Evolutionary conservation across 2,113 vertebrate genomes (phyloP), one percentile per base, ranked within the genome.

Genomic region (Rhea americana): DNA sequence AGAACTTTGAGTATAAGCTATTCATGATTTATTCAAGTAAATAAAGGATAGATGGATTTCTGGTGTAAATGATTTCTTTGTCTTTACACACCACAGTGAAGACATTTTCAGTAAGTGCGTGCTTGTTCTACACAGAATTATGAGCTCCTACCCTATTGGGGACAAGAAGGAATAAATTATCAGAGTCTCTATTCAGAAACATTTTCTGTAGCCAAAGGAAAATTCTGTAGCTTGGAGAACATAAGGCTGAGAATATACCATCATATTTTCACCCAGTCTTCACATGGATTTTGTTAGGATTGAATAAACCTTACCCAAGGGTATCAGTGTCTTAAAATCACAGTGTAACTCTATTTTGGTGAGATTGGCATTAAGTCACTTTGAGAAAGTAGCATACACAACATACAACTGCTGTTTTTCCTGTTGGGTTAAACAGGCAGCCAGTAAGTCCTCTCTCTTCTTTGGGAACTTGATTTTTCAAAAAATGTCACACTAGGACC

Each of bases 171-270:
- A 90, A 74, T 11, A 78, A 70, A 70, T 66, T 82, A 43, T 74
- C 70, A 21, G 41, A 63, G 17, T 68, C 45, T 32, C 21, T 77
- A 59, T 59, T 85, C 0, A 0, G 71, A 76, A 93, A 56, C 8
- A 22, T 28, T 4, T 65, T 85, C 68, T 61, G 32, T 39, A 74
- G 82, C 39, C 45, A 73, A 32, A 73, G 68, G 26, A 24, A 74
- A 87, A 77, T 35, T 71, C 58, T 74, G 39, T 63, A 87, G 66
- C 79, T 74, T 82, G 79, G 20, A 59, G 87, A 85, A 8, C 20
- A 35, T 59, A 73, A 77, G 55, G 50, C 26, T 73, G 9, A 68
- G 48, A 83, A 90, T 0, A 1, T 13, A 32, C 7, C 67, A 65
- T 15, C 5, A 6, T 59, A 62, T 45, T 76, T 83, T 86, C 32